phyloP scores from a whole-genome alignment of 2,797 vertebrate species.

The Octomys mimax region DNA sequence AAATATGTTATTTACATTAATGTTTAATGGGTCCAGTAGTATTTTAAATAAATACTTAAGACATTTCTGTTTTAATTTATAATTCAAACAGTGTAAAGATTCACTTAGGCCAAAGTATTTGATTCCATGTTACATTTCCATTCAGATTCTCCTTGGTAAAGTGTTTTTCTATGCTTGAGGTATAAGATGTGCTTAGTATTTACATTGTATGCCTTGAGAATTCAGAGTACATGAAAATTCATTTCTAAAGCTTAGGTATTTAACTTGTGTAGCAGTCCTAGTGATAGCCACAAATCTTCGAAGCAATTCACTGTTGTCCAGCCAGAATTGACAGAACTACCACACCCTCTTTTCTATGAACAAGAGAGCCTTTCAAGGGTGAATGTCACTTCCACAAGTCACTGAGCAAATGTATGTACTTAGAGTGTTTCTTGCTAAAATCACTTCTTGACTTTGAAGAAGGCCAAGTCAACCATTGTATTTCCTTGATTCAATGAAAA shows the following conservation, averaged over 20 bases:
- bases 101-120: background rate
- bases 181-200: background rate
- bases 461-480: background rate
- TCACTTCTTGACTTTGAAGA: background rate
- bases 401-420: background rate
- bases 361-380: background rate
- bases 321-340: background rate
- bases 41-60: background rate
- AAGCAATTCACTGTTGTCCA: slow-evolving; percentile 5
- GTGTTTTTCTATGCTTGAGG: background rate
- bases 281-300: background rate
- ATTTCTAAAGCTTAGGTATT: background rate
- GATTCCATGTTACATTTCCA: background rate
- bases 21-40: background rate
- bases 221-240: background rate
- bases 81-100: background rate
- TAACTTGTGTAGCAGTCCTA: background rate
- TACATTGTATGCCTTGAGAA: background rate
- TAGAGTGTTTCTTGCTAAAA: slow-evolving; percentile 4
- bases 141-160: background rate
- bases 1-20: background rate
- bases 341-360: background rate
- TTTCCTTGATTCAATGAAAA: background rate
- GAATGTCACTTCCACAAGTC: background rate
- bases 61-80: background rate